Evolutionary conservation across 2,888 invertebrate species (phyloP), one percentile per base, ranked within the genome.

Genomic region (Orthosia cruda): DNA sequence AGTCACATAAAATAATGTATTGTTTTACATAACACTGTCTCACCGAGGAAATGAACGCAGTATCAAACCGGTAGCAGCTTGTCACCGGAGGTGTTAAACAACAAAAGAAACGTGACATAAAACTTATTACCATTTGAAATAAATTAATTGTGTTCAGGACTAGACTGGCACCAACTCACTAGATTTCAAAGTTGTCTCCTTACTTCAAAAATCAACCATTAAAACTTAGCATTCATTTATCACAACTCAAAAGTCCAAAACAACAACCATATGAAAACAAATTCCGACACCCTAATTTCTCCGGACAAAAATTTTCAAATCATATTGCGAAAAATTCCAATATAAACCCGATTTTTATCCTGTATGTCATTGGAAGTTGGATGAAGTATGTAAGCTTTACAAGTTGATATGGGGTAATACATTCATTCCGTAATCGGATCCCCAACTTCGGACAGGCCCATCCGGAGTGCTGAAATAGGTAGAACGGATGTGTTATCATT

Each of bases 401-500:
- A 71, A 72, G 71, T 83, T 86, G 87, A 84, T 86, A 75, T 62
- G 79, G 80, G 74, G 86, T 86, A 77, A 86, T 77, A 86, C 87
- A 88, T 86, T 86, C 68, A 78, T 78, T 66, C 71, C 62, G 72
- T 84, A 86, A 86, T 86, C 87, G 78, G 77, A 88, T 76, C 69
- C 80, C 65, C 72, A 86, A 83, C 50, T 88, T 83, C 71, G 76
- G 85, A 77, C 78, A 78, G 65, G 52, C 67, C 69, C 82, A 77
- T 84, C 82, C 87, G 87, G 64, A 74, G 80, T 88, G 67, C 82
- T 88, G 88, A 88, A 84, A 87, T 88, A 87, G 82, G 88, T 82
- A 76, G 57, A 80, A 72, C 82, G 82, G 82, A 84, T 74, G 78
- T 77, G 81, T 74, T 88, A 87, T 82, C 88, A 77, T 88, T 87